Evolutionary conservation across 2,888 invertebrate genomes (phyloP).

Genomic region (Luperina nickerlii): DNA sequence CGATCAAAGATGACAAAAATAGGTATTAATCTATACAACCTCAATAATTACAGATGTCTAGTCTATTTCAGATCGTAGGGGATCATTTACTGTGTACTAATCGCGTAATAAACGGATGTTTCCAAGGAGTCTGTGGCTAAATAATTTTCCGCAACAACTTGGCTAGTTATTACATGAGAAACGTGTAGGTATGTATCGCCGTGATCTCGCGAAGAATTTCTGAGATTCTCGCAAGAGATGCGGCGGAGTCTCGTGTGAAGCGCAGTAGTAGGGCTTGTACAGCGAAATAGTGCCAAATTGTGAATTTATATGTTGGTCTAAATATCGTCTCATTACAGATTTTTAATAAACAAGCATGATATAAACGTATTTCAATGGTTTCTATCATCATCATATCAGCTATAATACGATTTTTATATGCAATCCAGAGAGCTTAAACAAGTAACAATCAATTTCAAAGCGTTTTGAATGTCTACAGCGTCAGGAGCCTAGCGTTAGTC

Average conservation of each 20-base stretch:
- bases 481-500: neutral
- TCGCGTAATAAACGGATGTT: slow-evolving; percentile 61
- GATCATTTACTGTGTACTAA: slow-evolving; percentile 62
- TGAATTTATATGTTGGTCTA: neutral
- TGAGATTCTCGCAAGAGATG: slow-evolving; percentile 54
- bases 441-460: neutral
- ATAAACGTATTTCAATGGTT: neutral
- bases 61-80: slow-evolving; percentile 53
- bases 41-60: slow-evolving; percentile 21
- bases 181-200: slow-evolving; percentile 46
- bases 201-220: slow-evolving; percentile 50
- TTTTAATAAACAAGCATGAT: neutral
- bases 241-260: slow-evolving; percentile 47
- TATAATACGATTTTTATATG: neutral
- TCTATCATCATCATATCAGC: neutral
- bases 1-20: slow-evolving; percentile 16
- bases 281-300: neutral
- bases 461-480: neutral
- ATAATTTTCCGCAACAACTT: slow-evolving; percentile 57
- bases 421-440: neutral
- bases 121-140: slow-evolving; percentile 59
- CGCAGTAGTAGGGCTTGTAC: slow-evolving; percentile 27
- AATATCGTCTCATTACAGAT: neutral
- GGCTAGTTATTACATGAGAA: slow-evolving; percentile 53
- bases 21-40: slow-evolving; percentile 21